Evolutionary conservation across 2,797 vertebrate species (phyloP), one percentile per base, ranked within the genome.

Genomic region (Tarsius wallacei): DNA sequence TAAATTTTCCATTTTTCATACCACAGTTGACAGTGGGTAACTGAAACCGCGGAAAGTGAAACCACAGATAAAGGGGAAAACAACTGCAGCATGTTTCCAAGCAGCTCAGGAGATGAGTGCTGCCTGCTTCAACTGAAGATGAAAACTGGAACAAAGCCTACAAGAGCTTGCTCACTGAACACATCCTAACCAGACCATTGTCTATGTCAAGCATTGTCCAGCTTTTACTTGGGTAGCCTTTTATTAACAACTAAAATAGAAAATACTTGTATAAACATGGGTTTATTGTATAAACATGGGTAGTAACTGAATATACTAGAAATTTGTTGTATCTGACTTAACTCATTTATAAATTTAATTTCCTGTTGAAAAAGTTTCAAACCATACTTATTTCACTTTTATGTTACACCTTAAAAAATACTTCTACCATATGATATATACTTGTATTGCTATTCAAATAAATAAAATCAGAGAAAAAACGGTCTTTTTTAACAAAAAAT

Each of bases 141-240:
- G 36, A 74, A 64, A 80, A 87, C 0, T 68, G 19, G 53, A 89
- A 76, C 19, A 49, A 86, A 91, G 61, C 33, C 49, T 61, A 47
- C 22, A 82, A 80, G 6, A 55, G 8, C 7, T 4, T 49, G n/a
- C 12, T 33, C 3, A 42, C 59, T 53, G 7, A 90, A 80, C 49
- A 78, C 1, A 47, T 71, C 11, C 24, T 51, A 68, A 24, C 13
- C 76, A 71, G 78, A n/a, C 26, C 31, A 59, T 4, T 63, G 64
- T 73, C 64, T 51, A 24, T 9, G 59, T 64, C 49, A 61, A 81
- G 63, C 15, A 8, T 4, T 15, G 22, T 26, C 33, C 97, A 97
- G 97, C 98, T 98, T 98, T 98, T 97, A 98, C 98, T 98, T 98
- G 99, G 99, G 99, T 99, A 99, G 99, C 99, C 99, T 99, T 99